Evolutionary conservation across 2,797 vertebrate genomes (phyloP), one percentile per base, ranked within the genome.

Genomic region (Sebastes variabilis): DNA sequence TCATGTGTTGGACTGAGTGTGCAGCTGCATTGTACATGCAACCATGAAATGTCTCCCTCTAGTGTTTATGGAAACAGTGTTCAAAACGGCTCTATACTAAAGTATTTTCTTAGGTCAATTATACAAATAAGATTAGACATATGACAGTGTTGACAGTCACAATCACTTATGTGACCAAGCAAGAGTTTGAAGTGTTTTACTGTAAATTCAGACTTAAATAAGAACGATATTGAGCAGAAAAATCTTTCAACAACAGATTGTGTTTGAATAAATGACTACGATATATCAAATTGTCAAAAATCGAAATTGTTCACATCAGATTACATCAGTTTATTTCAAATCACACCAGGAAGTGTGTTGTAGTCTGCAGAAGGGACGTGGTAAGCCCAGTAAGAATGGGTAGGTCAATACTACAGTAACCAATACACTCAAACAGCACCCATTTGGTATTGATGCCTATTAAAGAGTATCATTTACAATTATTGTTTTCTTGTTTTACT

Each of bases 31-130:
- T 83, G 66, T 58, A 78, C 62, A 78, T 67, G 76, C 55, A 65
- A 72, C 73, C 66, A 89, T 89, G 80, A 88, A 90, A 92, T 93
- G 89, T 89, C 92, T 88, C 92, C 93, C 88, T 92, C 93, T 91
- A 89, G 91, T 91, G 94, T 91, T 89, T 30, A 25, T 71, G 46
- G 20, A 81, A 77, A 58, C 46, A 52, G 34, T 77, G 66, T 58
- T 80, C 25, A 70, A 75, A 83, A 79, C 20, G 34, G 55, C 32
- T 68, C n/a, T 16, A n/a, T n/a, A 42, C n/a, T 14, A 54, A 80
- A 80, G 5, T 27, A 25, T 59, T 8, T 30, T 42, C 36, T 69
- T 55, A 25, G 11, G n/a, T 55, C 11, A 70, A 34, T 54, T 30
- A 38, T 59, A 42, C 2, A 24, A 71, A 59, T 60, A 70, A 9